Conservation (phyloP, 2,797 vertebrate genomes). For the Xenopus petersii region DNA sequence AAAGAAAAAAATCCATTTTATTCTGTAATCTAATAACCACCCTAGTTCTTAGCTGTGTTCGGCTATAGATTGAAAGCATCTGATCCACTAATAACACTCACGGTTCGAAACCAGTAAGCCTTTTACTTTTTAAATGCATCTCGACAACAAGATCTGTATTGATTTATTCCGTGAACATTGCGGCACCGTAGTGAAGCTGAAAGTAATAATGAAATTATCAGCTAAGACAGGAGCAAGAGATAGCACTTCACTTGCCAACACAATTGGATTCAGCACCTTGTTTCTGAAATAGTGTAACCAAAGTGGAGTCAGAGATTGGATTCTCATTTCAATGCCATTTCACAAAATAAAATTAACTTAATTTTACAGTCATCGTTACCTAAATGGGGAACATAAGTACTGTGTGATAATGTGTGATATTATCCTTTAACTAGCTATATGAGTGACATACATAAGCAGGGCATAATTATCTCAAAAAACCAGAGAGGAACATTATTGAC, state of each 20-base stretch:
- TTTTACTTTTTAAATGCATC: slow-evolving; percentile 31
- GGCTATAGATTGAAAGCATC: slow-evolving; percentile 19
- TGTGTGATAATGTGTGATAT: not conserved
- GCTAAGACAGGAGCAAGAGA: slow-evolving; percentile 13
- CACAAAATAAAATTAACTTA: not conserved
- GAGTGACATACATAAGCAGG: too few relatives aligned
- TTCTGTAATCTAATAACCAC: slow-evolving; percentile 33
- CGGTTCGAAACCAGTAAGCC: slow-evolving; percentile 31
- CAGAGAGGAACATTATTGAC: too few relatives aligned
- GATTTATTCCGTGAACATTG: slow-evolving; percentile 39
- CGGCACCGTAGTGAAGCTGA: slow-evolving; percentile 26
- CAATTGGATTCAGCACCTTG: slow-evolving; percentile 29
- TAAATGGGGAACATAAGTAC: not conserved
- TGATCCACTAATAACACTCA: slow-evolving; percentile 37
- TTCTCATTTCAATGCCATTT: slow-evolving; percentile 16
- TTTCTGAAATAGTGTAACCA: slow-evolving; percentile 8
- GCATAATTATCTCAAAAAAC: too few relatives aligned
- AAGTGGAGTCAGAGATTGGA: slow-evolving; percentile 6
- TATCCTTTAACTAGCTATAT: too few relatives aligned
- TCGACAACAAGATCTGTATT: slow-evolving; percentile 32
- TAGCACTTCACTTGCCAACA: slow-evolving; percentile 17
- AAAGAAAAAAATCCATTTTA: slow-evolving; percentile 17
- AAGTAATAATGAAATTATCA: slow-evolving; percentile 46
- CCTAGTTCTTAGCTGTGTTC: slow-evolving; percentile 13
- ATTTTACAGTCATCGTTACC: not conserved